Evolutionary conservation across 2,797 vertebrate genomes (phyloP).

Genomic region (Gallinago nigripennis): DNA sequence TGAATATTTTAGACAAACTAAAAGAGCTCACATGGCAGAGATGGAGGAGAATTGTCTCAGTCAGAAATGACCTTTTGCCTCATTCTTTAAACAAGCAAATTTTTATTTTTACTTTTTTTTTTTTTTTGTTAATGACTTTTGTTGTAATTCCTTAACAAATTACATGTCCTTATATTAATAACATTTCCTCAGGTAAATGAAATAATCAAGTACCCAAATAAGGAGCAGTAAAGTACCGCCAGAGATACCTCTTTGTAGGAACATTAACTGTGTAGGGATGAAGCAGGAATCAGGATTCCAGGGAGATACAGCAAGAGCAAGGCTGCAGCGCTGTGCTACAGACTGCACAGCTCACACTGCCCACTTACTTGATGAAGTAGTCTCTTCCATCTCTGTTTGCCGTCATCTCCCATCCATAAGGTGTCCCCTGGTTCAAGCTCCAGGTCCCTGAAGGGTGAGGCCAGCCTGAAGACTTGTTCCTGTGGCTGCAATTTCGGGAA

Average conservation of each 20-base stretch:
- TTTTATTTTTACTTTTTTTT: neutral
- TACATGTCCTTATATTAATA: neutral
- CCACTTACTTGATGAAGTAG: constrained; percentile 91
- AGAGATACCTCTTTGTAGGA: neutral
- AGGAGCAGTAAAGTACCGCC: neutral
- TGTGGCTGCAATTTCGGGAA: constrained; percentile 83
- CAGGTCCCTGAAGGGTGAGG: constrained; percentile 91
- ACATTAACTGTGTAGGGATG: neutral
- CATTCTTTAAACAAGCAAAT: neutral
- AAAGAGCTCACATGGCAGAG: neutral
- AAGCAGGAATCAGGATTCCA: neutral
- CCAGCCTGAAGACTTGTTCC: constrained; percentile 93
- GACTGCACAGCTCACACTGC: neutral
- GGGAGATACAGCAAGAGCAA: neutral
- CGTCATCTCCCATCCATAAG: constrained; percentile 97
- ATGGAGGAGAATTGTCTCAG: neutral
- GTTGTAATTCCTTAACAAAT: neutral
- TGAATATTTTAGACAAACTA: neutral
- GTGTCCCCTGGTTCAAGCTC: constrained; percentile 88
- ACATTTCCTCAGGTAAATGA: neutral
- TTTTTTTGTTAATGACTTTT: neutral
- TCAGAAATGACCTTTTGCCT: neutral
- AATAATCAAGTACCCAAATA: neutral
- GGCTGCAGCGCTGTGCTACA: neutral
- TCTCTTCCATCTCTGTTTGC: constrained; percentile 94